Evolutionary conservation across 1,140 invertebrate genomes (phyloP), one percentile per base, ranked within the genome.

Genomic region (Drosophila teissieri): DNA sequence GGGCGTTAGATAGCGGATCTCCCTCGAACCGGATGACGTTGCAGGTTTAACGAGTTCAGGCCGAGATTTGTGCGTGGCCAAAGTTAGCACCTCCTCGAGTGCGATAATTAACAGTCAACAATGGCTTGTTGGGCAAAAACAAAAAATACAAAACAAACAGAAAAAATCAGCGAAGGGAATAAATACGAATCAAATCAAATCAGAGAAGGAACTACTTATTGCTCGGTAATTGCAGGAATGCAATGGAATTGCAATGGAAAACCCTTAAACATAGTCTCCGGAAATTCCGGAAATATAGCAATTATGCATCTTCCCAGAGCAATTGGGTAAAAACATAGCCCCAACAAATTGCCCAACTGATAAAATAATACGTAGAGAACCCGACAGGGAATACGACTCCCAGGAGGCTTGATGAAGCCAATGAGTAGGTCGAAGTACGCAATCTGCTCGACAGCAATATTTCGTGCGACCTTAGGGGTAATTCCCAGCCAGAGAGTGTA

Each of bases 51-150:
- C 31, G 31, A 31, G 31, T 37, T 36, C 11, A 34, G 17, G 3
- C 17, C 11, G 5, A n/a, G 15, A 45, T 67, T 19, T 37, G 63
- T 68, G 67, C 67, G 63, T 69, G 63, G 40, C 40, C 40, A 39
- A 8, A 60, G 45, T 80, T 81, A 72, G 46, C 80, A 82, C 79
- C 61, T 77, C n/a, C 15, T 4, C n/a, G 58, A 40, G 80, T 82
- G 79, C 36, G 79, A 82, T 73, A 82, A 82, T 78, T 82, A 73
- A 36, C 68, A 72, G 54, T 62, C 58, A 62, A 42, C 46, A 53
- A 49, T 14, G 22, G 11, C 12, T 24, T 19, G 12, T n/a, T 46
- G 19, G 15, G 6, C 40, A 8, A 40, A 42, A n/a, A 3, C 0
- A 42, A 42, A 19, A 19, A 19, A 19, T 2, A 19, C 19, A 19